Percentiles rank a stretch among this genome's conserved stretches.
Evolutionary conservation across 2,113 vertebrate genomes (phyloP).

Genomic region (Ceyx margarethae): DNA sequence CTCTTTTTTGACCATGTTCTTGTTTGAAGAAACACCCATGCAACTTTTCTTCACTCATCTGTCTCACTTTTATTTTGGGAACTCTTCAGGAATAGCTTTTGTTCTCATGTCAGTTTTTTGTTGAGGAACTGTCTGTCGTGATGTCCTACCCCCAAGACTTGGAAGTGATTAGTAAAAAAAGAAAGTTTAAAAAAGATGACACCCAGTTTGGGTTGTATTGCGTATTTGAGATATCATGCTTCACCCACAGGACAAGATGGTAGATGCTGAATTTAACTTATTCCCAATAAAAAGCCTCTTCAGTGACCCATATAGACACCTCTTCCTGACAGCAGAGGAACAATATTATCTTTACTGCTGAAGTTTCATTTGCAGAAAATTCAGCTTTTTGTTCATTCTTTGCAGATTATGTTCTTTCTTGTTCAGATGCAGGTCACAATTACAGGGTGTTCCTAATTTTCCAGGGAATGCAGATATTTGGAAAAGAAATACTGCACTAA

Average conservation of each 20-base stretch:
- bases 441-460: constrained; percentile 18
- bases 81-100: constrained; percentile 61
- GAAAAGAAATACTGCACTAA: background rate
- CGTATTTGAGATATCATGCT: constrained; percentile 43
- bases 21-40: constrained; percentile 27
- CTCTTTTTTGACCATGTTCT: constrained; percentile 36
- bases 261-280: constrained; percentile 64
- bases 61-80: constrained; percentile 60
- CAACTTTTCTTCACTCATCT: constrained; percentile 44
- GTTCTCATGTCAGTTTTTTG: constrained; percentile 60
- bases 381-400: background rate
- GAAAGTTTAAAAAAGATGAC: constrained; percentile 54
- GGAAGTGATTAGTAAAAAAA: constrained; percentile 44
- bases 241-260: constrained; percentile 65
- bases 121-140: constrained; percentile 42
- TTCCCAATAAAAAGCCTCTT: constrained; percentile 38
- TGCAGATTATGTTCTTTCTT: background rate
- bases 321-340: constrained; percentile 41
- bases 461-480: background rate
- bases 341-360: background rate
- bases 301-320: constrained; percentile 56
- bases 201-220: constrained; percentile 40
- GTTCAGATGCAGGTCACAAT: background rate
- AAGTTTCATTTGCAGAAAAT: constrained; percentile 26
- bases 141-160: constrained; percentile 39